phyloP scores from a whole-genome alignment of 2,888 invertebrate genomes.

The Andrena minutula region DNA sequence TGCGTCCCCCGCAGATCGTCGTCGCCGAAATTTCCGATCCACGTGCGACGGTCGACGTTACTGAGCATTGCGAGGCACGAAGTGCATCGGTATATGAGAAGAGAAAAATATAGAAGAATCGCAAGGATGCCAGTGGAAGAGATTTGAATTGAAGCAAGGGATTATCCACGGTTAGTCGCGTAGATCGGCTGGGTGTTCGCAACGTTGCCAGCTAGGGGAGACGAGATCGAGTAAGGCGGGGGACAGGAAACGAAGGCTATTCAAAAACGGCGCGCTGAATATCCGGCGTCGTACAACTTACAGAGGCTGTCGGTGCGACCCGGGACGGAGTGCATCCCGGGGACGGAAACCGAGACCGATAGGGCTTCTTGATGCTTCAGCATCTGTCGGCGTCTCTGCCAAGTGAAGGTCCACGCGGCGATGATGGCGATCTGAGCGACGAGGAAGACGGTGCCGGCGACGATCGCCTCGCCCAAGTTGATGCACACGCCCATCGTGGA shows the following conservation, averaged over 20 bases:
- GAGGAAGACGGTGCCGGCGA: slow-evolving; percentile 94
- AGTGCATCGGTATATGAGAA: too few species aligned
- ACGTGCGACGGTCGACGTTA: background rate
- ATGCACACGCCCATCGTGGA: slow-evolving; percentile 88
- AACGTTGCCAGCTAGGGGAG: slow-evolving; percentile 51
- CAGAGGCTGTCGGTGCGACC: slow-evolving; percentile 91
- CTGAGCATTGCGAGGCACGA: too few species aligned
- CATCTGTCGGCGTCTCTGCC: slow-evolving; percentile 90
- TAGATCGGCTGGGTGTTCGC: slow-evolving; percentile 36
- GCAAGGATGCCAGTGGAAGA: background rate
- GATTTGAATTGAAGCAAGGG: background rate
- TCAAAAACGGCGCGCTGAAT: slow-evolving; percentile 89
- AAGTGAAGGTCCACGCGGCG: slow-evolving; percentile 95
- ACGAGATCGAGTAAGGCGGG: slow-evolving; percentile 47
- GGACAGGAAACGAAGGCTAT: slow-evolving; percentile 79
- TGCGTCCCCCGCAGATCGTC: slow-evolving; percentile 1
- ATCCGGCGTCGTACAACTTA: slow-evolving; percentile 95
- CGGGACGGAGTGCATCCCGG: slow-evolving; percentile 86
- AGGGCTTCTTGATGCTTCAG: slow-evolving; percentile 88
- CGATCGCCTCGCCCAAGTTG: slow-evolving; percentile 92
- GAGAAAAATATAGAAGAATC: background rate
- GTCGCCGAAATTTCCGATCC: background rate
- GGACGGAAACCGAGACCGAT: slow-evolving; percentile 88
- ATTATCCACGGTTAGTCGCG: slow-evolving; percentile 2
- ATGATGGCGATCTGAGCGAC: slow-evolving; percentile 95